phyloP scores from a whole-genome alignment of 2,113 vertebrate genomes.

The Dasypus novemcinctus region DNA sequence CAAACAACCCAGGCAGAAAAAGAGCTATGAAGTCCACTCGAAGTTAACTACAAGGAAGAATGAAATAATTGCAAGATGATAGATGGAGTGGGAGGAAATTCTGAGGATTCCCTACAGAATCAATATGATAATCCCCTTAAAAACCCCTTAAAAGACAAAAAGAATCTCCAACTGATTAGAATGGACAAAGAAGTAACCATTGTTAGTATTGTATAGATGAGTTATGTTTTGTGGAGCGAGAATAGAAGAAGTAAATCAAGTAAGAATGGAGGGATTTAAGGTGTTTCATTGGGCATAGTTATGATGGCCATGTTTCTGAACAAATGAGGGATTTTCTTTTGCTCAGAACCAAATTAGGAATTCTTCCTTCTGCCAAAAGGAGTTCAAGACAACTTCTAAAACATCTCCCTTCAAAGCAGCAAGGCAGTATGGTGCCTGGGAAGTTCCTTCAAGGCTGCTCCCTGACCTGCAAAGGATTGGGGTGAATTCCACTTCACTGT shows the following conservation, averaged over 20 bases:
- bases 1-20: background rate
- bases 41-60: background rate
- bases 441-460: background rate
- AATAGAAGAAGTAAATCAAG: background rate
- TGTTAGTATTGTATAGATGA: background rate
- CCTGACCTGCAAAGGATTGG: background rate
- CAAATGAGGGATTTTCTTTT: background rate
- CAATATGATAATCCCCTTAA: background rate
- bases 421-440: background rate
- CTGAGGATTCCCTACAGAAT: background rate
- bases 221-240: background rate
- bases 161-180: background rate
- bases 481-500: background rate
- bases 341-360: background rate
- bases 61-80: background rate
- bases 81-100: background rate
- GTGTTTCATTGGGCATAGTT: background rate
- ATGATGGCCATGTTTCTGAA: background rate
- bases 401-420: background rate
- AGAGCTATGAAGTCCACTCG: background rate
- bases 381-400: background rate
- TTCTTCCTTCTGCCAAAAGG: background rate
- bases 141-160: background rate
- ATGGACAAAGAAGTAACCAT: background rate
- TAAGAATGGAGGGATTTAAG: background rate